These are phyloP conservation scores for Petrocephalus microphthalmus DNA, from an alignment of 2,113 vertebrate species.

Conservation along the genomic window DNA sequence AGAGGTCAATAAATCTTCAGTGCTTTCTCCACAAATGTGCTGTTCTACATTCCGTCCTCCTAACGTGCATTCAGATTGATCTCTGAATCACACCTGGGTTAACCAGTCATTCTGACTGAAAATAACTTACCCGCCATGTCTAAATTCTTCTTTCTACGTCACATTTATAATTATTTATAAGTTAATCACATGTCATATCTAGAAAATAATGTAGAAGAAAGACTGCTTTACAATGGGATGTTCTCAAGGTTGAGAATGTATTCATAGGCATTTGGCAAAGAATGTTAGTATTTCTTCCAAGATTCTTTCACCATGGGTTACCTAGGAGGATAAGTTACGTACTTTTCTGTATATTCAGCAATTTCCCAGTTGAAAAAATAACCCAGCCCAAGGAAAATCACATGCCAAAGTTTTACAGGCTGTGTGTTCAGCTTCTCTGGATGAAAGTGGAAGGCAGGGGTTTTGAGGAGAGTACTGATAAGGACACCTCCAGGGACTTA, in stretches of 20 bases:
- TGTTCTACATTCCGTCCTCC: background rate
- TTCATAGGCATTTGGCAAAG: background rate
- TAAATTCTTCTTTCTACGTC: background rate
- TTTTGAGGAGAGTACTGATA: background rate
- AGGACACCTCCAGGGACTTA: background rate
- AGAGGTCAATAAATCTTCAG: background rate
- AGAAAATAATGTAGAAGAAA: background rate
- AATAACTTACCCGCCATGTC: background rate
- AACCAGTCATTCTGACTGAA: background rate
- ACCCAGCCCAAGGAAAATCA: background rate
- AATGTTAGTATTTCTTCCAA: background rate
- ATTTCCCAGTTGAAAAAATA: background rate
- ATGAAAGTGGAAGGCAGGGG: background rate
- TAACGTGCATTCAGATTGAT: background rate
- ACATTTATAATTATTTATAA: background rate
- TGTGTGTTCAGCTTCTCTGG: background rate
- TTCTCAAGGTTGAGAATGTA: background rate
- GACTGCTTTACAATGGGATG: background rate
- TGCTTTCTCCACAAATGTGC: background rate
- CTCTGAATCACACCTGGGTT: background rate
- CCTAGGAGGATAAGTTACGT: background rate
- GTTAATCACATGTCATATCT: constrained; percentile 1
- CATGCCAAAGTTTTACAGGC: background rate
- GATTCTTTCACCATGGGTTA: background rate
- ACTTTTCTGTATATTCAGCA: background rate